Percentiles rank a stretch among this genome's conserved stretches.
phyloP scores from a whole-genome alignment of 2,888 invertebrate species.

The Cryptocephalus moraei region DNA sequence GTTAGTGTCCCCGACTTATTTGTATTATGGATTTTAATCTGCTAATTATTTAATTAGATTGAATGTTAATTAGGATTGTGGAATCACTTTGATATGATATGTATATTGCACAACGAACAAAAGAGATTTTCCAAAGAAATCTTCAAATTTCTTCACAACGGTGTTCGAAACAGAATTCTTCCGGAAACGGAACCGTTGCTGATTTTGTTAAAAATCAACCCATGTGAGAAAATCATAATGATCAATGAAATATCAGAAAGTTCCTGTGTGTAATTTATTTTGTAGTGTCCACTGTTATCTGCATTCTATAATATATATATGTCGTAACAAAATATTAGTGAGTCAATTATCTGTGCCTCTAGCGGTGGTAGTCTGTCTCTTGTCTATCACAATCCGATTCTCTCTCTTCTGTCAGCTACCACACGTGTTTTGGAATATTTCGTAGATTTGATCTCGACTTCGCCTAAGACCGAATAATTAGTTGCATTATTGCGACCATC shows the following conservation, averaged over 20 bases:
- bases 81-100: too few relatives aligned
- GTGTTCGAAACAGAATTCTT: too few relatives aligned
- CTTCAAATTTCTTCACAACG: too few relatives aligned
- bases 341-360: conserved; percentile 56
- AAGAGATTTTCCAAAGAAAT: too few relatives aligned
- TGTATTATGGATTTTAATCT: neutral
- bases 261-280: conserved; percentile 35
- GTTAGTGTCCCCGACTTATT: neutral
- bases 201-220: too few relatives aligned
- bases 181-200: too few relatives aligned
- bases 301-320: conserved; percentile 33
- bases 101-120: too few relatives aligned
- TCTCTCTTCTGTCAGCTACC: conserved; percentile 5
- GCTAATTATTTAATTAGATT: neutral
- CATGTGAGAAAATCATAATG: neutral
- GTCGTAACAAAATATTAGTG: conserved; percentile 44
- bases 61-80: too few relatives aligned
- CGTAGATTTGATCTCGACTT: neutral
- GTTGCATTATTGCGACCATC: too few relatives aligned
- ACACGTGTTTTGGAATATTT: neutral
- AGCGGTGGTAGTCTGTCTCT: conserved; percentile 37
- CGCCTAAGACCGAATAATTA: too few relatives aligned
- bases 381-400: conserved; percentile 28
- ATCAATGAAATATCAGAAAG: conserved; percentile 24
- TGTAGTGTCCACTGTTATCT: conserved; percentile 32